A percentile compares a stretch with the other conserved stretches of the same genome.
Conservation (phyloP, 2,797 vertebrate species). For the Columba guinea region DNA sequence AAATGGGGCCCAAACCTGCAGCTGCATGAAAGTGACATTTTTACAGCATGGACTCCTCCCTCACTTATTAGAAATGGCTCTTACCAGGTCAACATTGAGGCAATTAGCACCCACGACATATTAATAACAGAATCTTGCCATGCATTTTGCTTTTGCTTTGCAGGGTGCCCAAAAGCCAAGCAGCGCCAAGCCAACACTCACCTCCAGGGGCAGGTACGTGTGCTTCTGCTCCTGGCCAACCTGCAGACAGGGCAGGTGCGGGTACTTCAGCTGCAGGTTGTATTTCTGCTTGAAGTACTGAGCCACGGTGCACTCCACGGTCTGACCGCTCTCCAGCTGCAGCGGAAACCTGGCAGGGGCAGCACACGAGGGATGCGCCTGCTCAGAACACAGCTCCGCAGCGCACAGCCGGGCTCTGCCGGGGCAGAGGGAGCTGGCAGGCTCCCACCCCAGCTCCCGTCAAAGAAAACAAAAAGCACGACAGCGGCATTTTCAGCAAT, state of each 20-base stretch:
- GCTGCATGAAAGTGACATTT: neutral
- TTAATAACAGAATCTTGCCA: neutral
- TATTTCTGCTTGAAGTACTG: slow-evolving; percentile 99
- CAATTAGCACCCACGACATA: neutral
- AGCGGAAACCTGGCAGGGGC: slow-evolving; percentile 88
- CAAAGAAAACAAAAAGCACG: neutral
- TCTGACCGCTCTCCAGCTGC: slow-evolving; percentile 98
- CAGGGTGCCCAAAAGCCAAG: fast-evolving
- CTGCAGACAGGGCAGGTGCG: slow-evolving; percentile 97
- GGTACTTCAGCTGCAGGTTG: slow-evolving; percentile 98
- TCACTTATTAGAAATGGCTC: neutral
- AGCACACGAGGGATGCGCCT: neutral
- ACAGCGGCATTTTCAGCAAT: neutral
- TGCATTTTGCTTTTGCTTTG: neutral
- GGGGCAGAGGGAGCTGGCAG: neutral
- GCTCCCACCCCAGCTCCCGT: neutral
- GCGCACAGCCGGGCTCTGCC: neutral
- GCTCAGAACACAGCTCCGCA: neutral
- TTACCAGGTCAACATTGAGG: neutral
- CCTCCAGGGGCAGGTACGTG: slow-evolving; percentile 98
- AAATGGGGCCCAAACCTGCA: neutral
- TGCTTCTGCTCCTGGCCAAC: slow-evolving; percentile 99
- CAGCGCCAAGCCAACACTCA: slow-evolving; percentile 67
- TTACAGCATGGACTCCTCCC: neutral
- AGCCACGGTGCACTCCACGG: slow-evolving; percentile 98